Conservation (phyloP, 2,113 vertebrate species). For the Equus przewalskii region DNA sequence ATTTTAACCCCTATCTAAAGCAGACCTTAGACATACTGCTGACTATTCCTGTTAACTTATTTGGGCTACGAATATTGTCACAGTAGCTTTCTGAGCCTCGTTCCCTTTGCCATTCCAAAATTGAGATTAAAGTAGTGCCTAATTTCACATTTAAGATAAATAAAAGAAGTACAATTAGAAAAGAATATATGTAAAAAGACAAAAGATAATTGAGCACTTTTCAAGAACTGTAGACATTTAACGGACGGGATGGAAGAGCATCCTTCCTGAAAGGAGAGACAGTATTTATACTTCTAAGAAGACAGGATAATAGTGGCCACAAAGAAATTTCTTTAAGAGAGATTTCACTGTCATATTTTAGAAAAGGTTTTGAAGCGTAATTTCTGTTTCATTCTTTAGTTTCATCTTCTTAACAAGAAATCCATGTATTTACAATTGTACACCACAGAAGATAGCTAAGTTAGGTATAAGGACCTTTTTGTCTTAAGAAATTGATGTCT, state of each 20-base stretch:
- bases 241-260: not conserved
- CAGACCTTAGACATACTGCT: not conserved
- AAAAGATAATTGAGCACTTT: not conserved
- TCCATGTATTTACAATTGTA: not conserved
- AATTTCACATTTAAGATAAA: conserved; percentile 39
- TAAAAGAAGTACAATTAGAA: not conserved
- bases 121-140: not conserved
- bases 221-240: conserved; percentile 8
- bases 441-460: not conserved
- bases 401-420: conserved; percentile 36
- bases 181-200: not conserved
- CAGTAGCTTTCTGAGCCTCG: not conserved
- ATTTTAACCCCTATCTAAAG: not conserved
- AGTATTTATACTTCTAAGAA: not conserved
- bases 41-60: not conserved
- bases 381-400: conserved; percentile 43
- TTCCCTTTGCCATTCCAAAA: not conserved
- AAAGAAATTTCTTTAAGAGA: not conserved
- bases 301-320: not conserved
- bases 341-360: not conserved
- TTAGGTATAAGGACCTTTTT: not conserved
- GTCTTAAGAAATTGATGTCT: not conserved
- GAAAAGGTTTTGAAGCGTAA: not conserved
- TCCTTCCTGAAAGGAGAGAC: not conserved
- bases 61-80: not conserved